A percentile compares a stretch with the other conserved stretches of the same genome.
Conservation (phyloP, 2,797 vertebrate species). For the Amniataba percoides region DNA sequence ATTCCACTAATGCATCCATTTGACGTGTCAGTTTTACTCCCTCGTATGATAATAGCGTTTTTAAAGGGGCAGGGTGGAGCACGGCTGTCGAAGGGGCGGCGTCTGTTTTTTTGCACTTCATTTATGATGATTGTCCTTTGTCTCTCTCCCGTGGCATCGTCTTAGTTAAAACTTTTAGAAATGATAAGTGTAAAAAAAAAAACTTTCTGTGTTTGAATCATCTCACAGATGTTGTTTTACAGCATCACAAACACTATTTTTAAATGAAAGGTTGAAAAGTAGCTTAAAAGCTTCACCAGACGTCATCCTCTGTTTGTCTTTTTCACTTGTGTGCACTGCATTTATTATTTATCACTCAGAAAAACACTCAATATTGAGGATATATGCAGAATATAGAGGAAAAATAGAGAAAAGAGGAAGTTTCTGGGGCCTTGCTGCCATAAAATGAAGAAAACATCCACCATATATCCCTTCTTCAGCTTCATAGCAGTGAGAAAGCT, state of each 20-base stretch:
- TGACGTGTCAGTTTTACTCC: conserved; percentile 39
- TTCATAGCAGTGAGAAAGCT: not conserved
- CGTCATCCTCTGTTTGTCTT: not conserved
- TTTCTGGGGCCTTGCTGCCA: not conserved
- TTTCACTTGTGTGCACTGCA: not conserved
- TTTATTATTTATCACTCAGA: no score
- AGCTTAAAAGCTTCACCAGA: not conserved
- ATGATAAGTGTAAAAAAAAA: not conserved
- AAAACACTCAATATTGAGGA: not conserved
- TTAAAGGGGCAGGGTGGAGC: conserved; percentile 18
- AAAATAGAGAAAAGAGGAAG: no score
- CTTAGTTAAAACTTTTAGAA: conserved; percentile 25
- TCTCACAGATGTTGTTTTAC: not conserved
- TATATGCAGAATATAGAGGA: not conserved
- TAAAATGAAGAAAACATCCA: not conserved
- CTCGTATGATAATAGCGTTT: conserved; percentile 26
- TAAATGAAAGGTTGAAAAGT: not conserved
- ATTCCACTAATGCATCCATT: conserved; percentile 60
- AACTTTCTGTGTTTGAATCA: not conserved
- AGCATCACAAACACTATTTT: not conserved
- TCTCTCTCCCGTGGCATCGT: not conserved
- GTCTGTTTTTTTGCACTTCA: conserved; percentile 34
- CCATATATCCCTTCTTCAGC: not conserved
- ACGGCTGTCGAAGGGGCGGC: conserved; percentile 2
- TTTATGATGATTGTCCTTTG: conserved; percentile 32